Evolutionary conservation across 1,140 invertebrate species (phyloP).

Genomic region (Micrasema minimum): DNA sequence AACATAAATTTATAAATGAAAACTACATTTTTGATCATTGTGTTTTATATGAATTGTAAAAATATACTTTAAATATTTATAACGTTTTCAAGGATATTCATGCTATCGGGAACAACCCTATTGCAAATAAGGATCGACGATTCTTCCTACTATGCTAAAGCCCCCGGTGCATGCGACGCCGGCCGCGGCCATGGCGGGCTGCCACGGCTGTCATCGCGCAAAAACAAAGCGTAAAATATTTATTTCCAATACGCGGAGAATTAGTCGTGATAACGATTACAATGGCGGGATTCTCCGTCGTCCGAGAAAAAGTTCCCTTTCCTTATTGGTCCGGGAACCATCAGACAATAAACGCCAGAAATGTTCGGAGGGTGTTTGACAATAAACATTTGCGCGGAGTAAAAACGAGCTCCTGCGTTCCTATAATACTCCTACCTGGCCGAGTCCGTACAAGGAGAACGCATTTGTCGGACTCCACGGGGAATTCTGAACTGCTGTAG

Average conservation of each 20-base stretch:
- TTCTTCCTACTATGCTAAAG: no score
- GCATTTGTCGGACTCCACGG: slow-evolving; percentile 23
- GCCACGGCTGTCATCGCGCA: no score
- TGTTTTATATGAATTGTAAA: no score
- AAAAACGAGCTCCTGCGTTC: slow-evolving; percentile 8
- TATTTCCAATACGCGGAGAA: background rate
- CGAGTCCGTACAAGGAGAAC: slow-evolving; percentile 6
- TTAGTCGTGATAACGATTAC: slow-evolving; percentile 22
- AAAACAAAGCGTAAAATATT: background rate
- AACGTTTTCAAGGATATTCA: no score
- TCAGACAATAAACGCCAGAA: slow-evolving; percentile 28
- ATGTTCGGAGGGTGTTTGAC: slow-evolving; percentile 34
- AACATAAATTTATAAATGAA: no score
- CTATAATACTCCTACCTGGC: background rate
- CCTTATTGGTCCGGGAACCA: slow-evolving; percentile 33
- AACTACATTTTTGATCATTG: no score
- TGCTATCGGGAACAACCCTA: no score
- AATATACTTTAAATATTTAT: no score
- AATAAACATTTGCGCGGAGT: slow-evolving; percentile 26
- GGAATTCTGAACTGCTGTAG: slow-evolving; percentile 17
- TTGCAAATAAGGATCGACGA: no score
- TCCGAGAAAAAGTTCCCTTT: background rate
- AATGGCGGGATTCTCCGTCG: slow-evolving; percentile 1
- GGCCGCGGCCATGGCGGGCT: no score
- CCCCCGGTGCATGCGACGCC: no score